These are phyloP conservation scores for Muraenolepis orangiensis DNA, from an alignment of 2,797 vertebrate genomes.

Conservation along the genomic window DNA sequence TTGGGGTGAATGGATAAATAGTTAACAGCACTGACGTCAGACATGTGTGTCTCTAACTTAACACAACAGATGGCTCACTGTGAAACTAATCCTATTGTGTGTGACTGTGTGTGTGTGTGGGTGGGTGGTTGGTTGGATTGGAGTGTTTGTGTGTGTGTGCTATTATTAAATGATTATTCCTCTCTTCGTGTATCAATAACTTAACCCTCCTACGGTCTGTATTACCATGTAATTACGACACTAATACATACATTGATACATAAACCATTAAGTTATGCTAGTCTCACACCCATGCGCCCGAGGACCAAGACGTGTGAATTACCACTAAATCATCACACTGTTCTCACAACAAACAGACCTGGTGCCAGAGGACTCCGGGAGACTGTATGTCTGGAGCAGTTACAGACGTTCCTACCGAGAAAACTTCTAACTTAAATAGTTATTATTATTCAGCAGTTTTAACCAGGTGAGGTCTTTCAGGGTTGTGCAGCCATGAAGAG, in stretches of 20 bases:
- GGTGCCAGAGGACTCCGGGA: background rate
- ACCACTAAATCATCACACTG: background rate
- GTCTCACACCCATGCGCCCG: background rate
- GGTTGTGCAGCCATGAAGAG: background rate
- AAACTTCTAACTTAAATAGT: background rate
- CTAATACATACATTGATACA: background rate
- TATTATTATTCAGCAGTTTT: background rate
- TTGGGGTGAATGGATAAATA: background rate
- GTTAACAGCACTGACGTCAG: background rate
- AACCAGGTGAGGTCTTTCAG: background rate
- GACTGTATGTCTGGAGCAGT: no score
- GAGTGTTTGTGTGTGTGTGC: background rate
- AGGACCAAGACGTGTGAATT: no score
- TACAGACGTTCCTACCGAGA: no score
- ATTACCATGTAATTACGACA: background rate
- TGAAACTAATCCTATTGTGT: background rate
- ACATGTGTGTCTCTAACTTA: background rate
- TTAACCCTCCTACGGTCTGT: background rate
- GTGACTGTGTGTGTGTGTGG: background rate
- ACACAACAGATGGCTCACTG: background rate
- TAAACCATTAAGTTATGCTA: background rate
- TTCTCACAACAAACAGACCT: background rate
- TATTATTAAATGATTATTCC: background rate
- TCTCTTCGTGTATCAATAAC: background rate
- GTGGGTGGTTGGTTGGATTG: background rate